phyloP scores from a whole-genome alignment of 2,888 invertebrate genomes.

The Shargacucullia verbasci region DNA sequence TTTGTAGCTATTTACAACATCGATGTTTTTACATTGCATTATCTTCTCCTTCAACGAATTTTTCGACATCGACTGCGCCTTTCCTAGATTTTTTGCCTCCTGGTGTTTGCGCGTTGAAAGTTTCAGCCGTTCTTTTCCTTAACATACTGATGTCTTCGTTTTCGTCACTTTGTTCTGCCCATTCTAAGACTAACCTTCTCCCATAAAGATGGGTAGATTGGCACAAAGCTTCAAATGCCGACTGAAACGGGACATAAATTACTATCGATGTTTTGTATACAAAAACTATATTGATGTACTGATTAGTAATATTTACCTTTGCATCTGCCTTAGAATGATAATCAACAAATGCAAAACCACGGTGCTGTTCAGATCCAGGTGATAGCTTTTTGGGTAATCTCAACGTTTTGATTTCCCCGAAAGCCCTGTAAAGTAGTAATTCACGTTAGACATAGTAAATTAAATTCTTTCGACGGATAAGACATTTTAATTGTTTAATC shows the following conservation, averaged over 20 bases:
- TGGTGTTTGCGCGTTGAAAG: constrained; percentile 76
- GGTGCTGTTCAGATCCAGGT: constrained; percentile 93
- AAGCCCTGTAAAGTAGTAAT: constrained; percentile 90
- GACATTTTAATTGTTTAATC: constrained; percentile 38
- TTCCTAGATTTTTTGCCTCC: constrained; percentile 86
- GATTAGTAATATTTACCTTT: constrained; percentile 90
- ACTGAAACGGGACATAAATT: constrained; percentile 83
- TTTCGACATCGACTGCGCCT: constrained; percentile 81
- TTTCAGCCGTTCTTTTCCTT: constrained; percentile 94
- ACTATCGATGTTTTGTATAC: background rate
- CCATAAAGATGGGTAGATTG: constrained; percentile 99
- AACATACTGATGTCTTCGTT: constrained; percentile 93
- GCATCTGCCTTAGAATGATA: constrained; percentile 96
- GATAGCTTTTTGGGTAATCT: constrained; percentile 97
- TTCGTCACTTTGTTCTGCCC: constrained; percentile 93
- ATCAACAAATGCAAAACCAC: constrained; percentile 99
- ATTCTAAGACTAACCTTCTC: constrained; percentile 97
- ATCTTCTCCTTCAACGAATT: constrained; percentile 77
- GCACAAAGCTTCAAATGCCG: constrained; percentile 97
- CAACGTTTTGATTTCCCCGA: constrained; percentile 97
- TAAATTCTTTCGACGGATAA: constrained; percentile 33
- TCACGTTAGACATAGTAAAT: constrained; percentile 18
- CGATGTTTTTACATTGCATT: constrained; percentile 48
- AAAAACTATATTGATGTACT: background rate
- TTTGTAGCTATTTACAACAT: constrained; percentile 22